phyloP scores from a whole-genome alignment of 2,797 vertebrate species.

The Pantherophis alleghaniensis region DNA sequence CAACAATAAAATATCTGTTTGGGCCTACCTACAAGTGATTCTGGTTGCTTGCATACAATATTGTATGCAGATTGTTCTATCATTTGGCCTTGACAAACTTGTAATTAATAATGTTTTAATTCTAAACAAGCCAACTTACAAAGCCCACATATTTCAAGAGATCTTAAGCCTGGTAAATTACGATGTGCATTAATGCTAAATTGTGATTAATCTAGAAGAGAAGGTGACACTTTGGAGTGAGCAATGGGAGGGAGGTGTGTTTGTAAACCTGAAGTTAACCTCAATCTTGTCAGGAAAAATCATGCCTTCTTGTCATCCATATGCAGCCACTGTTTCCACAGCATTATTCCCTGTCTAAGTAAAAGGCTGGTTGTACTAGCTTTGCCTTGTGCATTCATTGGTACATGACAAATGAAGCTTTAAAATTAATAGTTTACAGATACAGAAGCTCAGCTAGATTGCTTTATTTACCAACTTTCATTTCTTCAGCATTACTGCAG shows the following conservation, averaged over 20 bases:
- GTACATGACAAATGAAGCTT: conserved; percentile 26
- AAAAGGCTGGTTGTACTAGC: conserved; percentile 1
- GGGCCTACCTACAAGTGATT: background rate
- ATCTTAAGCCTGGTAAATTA: background rate
- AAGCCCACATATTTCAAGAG: background rate
- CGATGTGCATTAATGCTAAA: background rate
- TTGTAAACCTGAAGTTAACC: background rate
- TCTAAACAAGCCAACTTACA: background rate
- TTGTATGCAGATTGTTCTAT: background rate
- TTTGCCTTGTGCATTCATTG: background rate
- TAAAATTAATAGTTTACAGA: conserved; percentile 54
- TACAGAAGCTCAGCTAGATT: conserved; percentile 50
- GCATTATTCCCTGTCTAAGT: too few relatives aligned
- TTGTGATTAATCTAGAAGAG: background rate
- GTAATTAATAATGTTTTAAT: background rate
- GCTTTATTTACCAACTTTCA: conserved; percentile 63
- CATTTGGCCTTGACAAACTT: background rate
- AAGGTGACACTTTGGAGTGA: background rate
- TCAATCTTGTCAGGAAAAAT: background rate
- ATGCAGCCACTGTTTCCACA: background rate
- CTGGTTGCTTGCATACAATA: background rate
- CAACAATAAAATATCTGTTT: background rate
- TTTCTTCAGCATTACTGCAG: conserved; percentile 62
- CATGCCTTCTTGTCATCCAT: background rate
- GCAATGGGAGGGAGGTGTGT: background rate